Evolutionary conservation across 2,888 invertebrate species (phyloP), one percentile per base, ranked within the genome.

Genomic region (Plutella xylostella): DNA sequence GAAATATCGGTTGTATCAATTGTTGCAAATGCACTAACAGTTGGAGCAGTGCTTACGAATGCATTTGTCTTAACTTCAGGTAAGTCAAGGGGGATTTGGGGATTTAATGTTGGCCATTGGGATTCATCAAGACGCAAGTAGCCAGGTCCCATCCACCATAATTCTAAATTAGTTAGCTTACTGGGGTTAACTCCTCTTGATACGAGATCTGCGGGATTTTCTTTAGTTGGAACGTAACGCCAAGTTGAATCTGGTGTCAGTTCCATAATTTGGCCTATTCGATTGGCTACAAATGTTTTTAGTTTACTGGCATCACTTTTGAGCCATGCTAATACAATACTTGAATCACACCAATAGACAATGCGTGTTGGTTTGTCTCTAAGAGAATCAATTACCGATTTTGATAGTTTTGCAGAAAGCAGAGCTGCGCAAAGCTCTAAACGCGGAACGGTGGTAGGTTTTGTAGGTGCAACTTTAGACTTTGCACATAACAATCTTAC

Each of bases 401-500:
- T 37, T 11, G 11, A n/a, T 7, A 37, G 37, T 9, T 2, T 18
- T 4, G 35, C 35, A 17, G 17, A 18, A n/a, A 37, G 20, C 14
- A 37, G 20, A 11, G 37, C 37, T 14, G 14, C 33, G 15, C 33
- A 33, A 3, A 33, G 33, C 14, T 33, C 33, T 6, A 33, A 15
- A n/a, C 33, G 12, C 7, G 33, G 33, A 15, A 33, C 15, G 11
- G 33, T 33, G 2, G 15, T 33, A 7, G 33, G 33, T 14, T 33
- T 33, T 7, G 15, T 33, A 14, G 33, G 33, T 6, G 33, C 33
- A 7, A 33, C n/a, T 19, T 35, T 41, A 18, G 18, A 33, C 28
- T 45, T 45, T n/a, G 46, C 21, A 19, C 20, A 30, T 5, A 43
- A 25, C 7, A 46, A 38, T 15, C 17, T 7, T 14, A 40, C 33